Evolutionary conservation across 2,797 vertebrate species (phyloP), one percentile per base, ranked within the genome.

Genomic region (Alosa sapidissima): DNA sequence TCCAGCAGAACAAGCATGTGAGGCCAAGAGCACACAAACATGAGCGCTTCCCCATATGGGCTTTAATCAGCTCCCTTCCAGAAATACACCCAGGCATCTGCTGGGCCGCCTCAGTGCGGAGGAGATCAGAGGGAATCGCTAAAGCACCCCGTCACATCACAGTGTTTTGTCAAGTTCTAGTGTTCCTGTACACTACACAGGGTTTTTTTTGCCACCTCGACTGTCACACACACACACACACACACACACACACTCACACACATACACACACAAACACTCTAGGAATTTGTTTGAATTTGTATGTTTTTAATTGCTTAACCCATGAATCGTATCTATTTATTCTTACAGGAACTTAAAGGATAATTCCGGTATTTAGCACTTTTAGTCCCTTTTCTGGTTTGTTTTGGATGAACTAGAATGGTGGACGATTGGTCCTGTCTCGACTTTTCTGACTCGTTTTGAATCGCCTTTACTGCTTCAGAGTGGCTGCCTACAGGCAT

Each of bases 21-120:
- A 52, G 62, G 55, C 54, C 81, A 84, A 83, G 81, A 85, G 84
- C 83, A 83, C 82, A 72, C 81, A 1, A 62, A 85, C 82, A 83
- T 28, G 28, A 86, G 88, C 89, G 84, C 88, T 82, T 36, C 68
- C 75, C 24, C 90, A 91, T 89, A 89, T 89, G 90, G 87, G 84
- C 82, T 83, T 55, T 84, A 49, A 86, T 72, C 84, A 58, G 81
- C 47, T 81, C 78, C 84, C 85, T 87, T 84, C 87, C 90, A 88
- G 85, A 86, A 87, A 85, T 82, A 81, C 81, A 78, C 84, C 41
- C 36, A 81, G 82, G 84, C 90, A 89, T 88, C 87, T 85, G 87
- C 75, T 82, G 81, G 81, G 81, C 45, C 82, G 54, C 78, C 83
- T 83, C 52, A 81, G 78, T 45, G n/a, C 45, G 33, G 78, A 54